Evolutionary conservation across 2,113 vertebrate genomes (phyloP), one percentile per base, ranked within the genome.

Genomic region (Peromyscus polionotus): DNA sequence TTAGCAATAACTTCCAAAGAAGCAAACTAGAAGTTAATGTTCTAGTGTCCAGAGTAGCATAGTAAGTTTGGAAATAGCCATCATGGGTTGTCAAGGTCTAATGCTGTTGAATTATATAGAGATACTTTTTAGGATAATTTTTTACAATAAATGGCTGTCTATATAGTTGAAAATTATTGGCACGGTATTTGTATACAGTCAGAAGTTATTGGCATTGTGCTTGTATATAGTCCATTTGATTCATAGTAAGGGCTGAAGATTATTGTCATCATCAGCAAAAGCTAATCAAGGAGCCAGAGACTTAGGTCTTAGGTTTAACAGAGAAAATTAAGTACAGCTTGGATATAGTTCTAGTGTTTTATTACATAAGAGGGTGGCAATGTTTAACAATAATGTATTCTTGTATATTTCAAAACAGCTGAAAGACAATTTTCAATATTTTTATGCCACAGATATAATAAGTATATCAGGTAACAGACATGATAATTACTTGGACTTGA

Each of bases 1-100:
- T 96, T 92, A 88, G 45, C 42, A 94, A 51, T 83, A 26, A 11
- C 5, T 87, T 89, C 61, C 80, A 77, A 95, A 73, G 75, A 42
- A 54, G 28, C 63, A 68, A 96, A 5, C 31, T 80, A 95, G 45
- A 14, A 85, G 68, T 90, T 90, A 76, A 85, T 88, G 1, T 59
- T n/a, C 54, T 45, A 61, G 33, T 84, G 36, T 94, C 24, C 12
- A 57, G 28, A 88, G 16, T 12, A 94, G 31, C 39, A 20, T 67
- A 75, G 59, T 63, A 94, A 67, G 10, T 88, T 95, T 42, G 65
- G n/a, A 68, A 63, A 33, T 28, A 94, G 1, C 57, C 17, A 24
- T 42, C 67, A 84, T 36, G 79, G 11, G 68, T 90, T 8, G 79
- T 76, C 61, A 89, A 81, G 24, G 19, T 68, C 19, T 76, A 63